phyloP scores from a whole-genome alignment of 1,140 invertebrate species.

The Pseudachorutes palmiensis region DNA sequence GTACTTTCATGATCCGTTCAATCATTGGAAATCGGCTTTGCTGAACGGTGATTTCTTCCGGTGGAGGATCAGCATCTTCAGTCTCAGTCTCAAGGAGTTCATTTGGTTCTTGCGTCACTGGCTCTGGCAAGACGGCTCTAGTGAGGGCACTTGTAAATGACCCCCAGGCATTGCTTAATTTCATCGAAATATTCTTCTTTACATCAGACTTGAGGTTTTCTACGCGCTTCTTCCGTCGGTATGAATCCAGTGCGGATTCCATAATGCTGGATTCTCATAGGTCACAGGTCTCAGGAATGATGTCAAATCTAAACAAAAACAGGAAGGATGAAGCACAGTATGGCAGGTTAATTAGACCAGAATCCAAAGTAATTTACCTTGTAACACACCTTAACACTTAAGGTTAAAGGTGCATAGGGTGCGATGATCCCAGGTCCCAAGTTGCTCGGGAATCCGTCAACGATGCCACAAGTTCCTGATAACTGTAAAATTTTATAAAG shows the following conservation, averaged over 20 bases:
- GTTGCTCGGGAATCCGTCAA: too few species aligned
- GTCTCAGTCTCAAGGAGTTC: not conserved
- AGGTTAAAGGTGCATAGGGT: too few species aligned
- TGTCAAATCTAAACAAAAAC: too few species aligned
- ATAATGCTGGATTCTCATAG: too few species aligned
- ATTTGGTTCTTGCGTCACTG: slow-evolving; percentile 11
- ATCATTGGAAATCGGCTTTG: not conserved
- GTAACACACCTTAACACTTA: too few species aligned
- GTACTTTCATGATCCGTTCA: slow-evolving; percentile 18
- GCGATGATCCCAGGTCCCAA: too few species aligned
- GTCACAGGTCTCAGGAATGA: too few species aligned
- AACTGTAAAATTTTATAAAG: too few species aligned
- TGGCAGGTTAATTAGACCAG: too few species aligned
- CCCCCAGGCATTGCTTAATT: slow-evolving; percentile 16
- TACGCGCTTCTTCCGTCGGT: slow-evolving; percentile 25
- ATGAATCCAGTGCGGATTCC: slow-evolving; percentile 35
- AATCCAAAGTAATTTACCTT: too few species aligned
- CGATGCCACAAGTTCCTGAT: too few species aligned
- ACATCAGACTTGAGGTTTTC: slow-evolving; percentile 6
- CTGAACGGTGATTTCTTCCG: not conserved
- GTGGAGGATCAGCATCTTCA: not conserved
- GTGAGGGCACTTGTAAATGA: not conserved
- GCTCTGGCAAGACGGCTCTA: slow-evolving; percentile 23
- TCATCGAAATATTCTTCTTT: slow-evolving; percentile 15
- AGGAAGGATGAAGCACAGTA: too few species aligned